phyloP scores from a whole-genome alignment of 2,888 invertebrate species.

The Pycnomerus fuliginosus region DNA sequence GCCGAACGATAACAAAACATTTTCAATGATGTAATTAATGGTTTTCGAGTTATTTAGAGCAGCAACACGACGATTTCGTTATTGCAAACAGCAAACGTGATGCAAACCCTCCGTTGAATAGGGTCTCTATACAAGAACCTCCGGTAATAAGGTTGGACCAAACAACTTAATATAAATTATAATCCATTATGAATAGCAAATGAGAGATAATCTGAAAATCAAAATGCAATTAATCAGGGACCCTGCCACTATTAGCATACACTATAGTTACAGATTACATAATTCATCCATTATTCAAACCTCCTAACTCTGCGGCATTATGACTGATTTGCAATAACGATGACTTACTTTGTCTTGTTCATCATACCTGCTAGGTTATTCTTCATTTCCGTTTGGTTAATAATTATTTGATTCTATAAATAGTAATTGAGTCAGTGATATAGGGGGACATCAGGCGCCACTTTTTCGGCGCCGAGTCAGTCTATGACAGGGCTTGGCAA shows the following conservation, averaged over 20 bases:
- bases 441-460: slow-evolving; percentile 11
- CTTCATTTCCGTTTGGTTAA: slow-evolving; percentile 15
- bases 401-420: neutral
- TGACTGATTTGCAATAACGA: slow-evolving; percentile 45
- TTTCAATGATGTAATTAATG: too few species aligned
- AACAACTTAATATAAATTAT: too few species aligned
- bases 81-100: too few species aligned
- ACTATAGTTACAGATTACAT: slow-evolving; percentile 43
- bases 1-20: too few species aligned
- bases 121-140: too few species aligned
- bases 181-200: slow-evolving; percentile 43
- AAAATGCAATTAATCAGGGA: slow-evolving; percentile 51
- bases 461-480: slow-evolving; percentile 15
- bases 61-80: too few species aligned
- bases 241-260: slow-evolving; percentile 45
- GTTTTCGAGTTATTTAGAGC: too few species aligned
- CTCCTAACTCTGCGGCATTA: slow-evolving; percentile 34
- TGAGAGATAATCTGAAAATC: slow-evolving; percentile 50
- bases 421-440: neutral
- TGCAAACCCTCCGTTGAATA: too few species aligned
- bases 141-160: too few species aligned
- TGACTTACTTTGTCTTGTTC: too few species aligned
- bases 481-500: slow-evolving; percentile 16
- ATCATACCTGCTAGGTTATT: too few species aligned
- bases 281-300: slow-evolving; percentile 47